Base-by-base conservation (phyloP, 2,888 invertebrate genomes). In the Trissolcus brochymenae region DNA sequence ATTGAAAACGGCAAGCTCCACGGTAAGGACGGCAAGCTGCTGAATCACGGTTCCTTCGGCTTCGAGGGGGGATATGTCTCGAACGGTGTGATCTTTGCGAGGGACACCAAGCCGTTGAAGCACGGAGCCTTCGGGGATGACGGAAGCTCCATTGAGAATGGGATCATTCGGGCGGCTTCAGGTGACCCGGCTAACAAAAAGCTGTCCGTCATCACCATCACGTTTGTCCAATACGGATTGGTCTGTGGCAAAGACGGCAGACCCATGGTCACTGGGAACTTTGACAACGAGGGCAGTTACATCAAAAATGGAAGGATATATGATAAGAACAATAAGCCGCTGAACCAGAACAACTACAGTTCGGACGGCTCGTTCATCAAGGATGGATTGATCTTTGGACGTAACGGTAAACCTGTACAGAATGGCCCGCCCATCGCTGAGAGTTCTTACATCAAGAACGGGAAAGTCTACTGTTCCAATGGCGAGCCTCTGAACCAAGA, bases 31-130 rank as follows among this genome's bases (percentile, higher is more conserved):
- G 82, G 80, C 0, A 84, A 85, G 54, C 87, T 84, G 0, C 73
- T 88, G 35, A 86, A 87, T 79, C 88, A 88, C 51, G 84, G 83
- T 53, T 83, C 87, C 0, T 88, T 88, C 56, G 87, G 88, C 2
- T 80, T 72, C 0, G 86, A 86, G 16, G 87, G 86, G 7, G 84
- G 84, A 21, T 88, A 84, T 60, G 81, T 88, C 2, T 83, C 86
- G 16, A 87, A 87, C 66, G 88, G 88, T 0, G 83, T 85, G 11
- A 85, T 88, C 51, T 85, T 86, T 54, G 84, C 84, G 13, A 84
- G 85, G 43, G 84, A 87, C 67, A 84, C 82, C 79, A 85, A 86
- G 64, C 85, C 84, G 0, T 62, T 87, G 6, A 74, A 78, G 4
- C 83, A 83, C 9, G 88, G 87, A 35, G 84, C 84, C 1, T 88